phyloP scores from a whole-genome alignment of 2,888 invertebrate genomes.

The Blera fallax region DNA sequence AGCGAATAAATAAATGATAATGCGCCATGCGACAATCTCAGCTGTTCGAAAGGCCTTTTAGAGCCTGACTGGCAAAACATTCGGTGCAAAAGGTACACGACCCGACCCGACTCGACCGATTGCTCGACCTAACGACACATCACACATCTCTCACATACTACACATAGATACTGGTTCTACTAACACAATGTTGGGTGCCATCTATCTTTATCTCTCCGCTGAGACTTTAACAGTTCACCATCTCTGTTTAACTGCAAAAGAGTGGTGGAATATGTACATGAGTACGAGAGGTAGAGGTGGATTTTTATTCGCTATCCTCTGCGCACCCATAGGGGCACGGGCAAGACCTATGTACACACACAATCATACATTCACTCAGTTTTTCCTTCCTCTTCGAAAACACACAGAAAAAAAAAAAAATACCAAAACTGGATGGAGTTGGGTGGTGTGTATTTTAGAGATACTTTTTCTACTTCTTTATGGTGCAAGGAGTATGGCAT shows the following conservation, averaged over 20 bases:
- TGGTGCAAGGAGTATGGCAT: conserved; percentile 72
- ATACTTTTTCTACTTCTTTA: conserved; percentile 37
- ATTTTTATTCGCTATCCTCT: conserved; percentile 70
- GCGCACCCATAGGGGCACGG: conserved; percentile 63
- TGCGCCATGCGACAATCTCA: conserved; percentile 82
- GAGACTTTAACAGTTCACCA: not conserved
- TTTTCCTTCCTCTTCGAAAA: conserved; percentile 47
- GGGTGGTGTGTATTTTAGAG: conserved; percentile 7
- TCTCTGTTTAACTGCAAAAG: conserved; percentile 10
- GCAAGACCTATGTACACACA: conserved; percentile 42
- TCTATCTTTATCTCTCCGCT: conserved; percentile 18
- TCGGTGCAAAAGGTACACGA: conserved; percentile 83
- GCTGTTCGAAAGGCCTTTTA: conserved; percentile 83
- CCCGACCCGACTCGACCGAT: conserved; percentile 83
- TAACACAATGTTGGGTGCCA: conserved; percentile 28
- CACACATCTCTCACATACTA: conserved; percentile 80
- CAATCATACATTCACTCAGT: conserved; percentile 31
- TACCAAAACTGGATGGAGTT: not conserved
- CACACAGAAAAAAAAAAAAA: conserved; percentile 2
- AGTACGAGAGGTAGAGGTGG: conserved; percentile 63
- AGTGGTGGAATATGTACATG: conserved; percentile 46
- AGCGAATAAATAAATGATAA: conserved; percentile 73
- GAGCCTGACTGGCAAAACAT: conserved; percentile 83
- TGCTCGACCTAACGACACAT: conserved; percentile 82
- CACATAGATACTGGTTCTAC: conserved; percentile 58